These are phyloP conservation scores for Lydus trimaculatus DNA, from an alignment of 2,888 invertebrate genomes.

Conservation along the genomic window DNA sequence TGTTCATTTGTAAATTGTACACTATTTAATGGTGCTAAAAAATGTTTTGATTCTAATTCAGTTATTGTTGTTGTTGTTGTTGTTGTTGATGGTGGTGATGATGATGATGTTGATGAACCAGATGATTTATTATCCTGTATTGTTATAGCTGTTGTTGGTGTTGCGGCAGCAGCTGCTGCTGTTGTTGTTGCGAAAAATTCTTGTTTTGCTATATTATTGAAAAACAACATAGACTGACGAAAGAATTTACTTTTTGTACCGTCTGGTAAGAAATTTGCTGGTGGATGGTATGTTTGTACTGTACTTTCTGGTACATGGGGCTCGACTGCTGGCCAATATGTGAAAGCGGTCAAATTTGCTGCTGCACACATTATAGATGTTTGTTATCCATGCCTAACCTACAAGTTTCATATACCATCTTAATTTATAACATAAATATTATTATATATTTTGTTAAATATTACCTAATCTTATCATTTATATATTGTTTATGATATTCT, in stretches of 20 bases:
- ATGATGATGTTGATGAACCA: not conserved
- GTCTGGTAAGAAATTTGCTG: constrained; percentile 36
- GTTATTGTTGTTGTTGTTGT: constrained; percentile 3
- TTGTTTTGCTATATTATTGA: constrained; percentile 40
- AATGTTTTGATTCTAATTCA: constrained; percentile 24
- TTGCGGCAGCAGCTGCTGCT: constrained; percentile 18
- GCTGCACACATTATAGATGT: constrained; percentile 36
- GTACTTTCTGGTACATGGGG: constrained; percentile 33
- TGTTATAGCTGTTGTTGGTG: not conserved
- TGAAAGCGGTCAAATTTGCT: constrained; percentile 37
- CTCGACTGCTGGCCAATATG: constrained; percentile 40
- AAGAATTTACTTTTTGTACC: constrained; percentile 36
- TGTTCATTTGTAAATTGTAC: constrained; percentile 57
- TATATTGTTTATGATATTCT: not conserved
- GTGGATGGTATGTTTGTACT: constrained; percentile 33
- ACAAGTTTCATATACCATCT: constrained; percentile 10
- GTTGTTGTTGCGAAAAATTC: constrained; percentile 35
- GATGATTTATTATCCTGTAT: constrained; percentile 29
- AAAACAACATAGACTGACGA: constrained; percentile 38
- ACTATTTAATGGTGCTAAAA: constrained; percentile 56
- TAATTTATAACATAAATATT: not conserved
- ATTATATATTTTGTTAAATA: not conserved
- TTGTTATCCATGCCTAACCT: constrained; percentile 16
- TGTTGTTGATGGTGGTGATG: not conserved
- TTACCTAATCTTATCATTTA: not conserved